Percentiles rank a stretch among this genome's conserved stretches.
Conservation (phyloP, 2,888 invertebrate genomes). For the Acanthosepion esculentum region DNA sequence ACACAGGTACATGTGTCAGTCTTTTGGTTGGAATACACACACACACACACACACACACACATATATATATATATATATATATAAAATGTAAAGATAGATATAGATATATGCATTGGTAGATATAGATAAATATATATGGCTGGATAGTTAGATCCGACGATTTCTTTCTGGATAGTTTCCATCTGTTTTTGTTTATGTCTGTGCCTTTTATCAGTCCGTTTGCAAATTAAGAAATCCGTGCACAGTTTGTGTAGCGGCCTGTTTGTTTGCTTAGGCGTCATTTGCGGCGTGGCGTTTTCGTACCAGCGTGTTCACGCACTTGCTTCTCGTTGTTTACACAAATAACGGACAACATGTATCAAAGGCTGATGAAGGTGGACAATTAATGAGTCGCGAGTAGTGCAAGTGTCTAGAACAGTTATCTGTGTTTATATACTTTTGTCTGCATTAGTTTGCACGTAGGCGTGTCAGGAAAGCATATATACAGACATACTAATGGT, state of each 20-base stretch:
- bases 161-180: neutral
- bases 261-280: neutral
- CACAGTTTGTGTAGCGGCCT: neutral
- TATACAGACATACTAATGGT: too few species aligned
- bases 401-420: neutral
- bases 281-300: neutral
- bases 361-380: neutral
- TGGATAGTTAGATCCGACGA: neutral
- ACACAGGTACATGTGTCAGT: too few species aligned
- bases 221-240: neutral
- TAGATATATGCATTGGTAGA: too few species aligned
- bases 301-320: conserved; percentile 33
- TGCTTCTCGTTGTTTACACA: neutral
- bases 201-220: neutral
- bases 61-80: too few species aligned
- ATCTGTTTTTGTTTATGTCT: conserved; percentile 7
- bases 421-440: conserved; percentile 16
- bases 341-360: neutral
- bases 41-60: too few species aligned
- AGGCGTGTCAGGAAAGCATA: too few species aligned
- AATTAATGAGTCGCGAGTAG: neutral
- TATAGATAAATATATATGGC: neutral
- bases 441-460: neutral
- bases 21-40: too few species aligned
- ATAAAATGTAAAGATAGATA: too few species aligned